Base-by-base conservation (phyloP, 2,797 vertebrate genomes). In the Remorina albescens region DNA sequence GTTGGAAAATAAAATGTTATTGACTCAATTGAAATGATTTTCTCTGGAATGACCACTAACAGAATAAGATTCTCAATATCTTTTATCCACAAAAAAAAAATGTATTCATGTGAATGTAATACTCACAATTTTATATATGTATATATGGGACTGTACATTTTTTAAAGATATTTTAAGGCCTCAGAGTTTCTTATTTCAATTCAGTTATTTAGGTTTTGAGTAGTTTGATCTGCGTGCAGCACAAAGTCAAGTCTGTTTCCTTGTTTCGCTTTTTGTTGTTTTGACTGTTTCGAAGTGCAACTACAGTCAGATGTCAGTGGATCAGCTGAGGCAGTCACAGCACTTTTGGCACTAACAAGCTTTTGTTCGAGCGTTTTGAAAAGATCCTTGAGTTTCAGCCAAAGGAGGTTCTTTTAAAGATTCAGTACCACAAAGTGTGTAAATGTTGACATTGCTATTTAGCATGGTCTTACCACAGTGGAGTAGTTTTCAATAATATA, bases 191-290 rank as follows among this genome's bases (percentile, higher is more conserved):
- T 67, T 60, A 47, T 42, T 51, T 8, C 34, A 32, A 2, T 16
- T 51, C 53, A 54, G 74, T 73, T 74, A 59, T 34, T 63, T 54
- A 56, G 39, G 42, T 11, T 50, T 37, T 71, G 56, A 59, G 21
- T 49, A 4, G 42, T 61, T 39, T 37, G 26, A 11, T 51, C 25
- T 34, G 16, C 5, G 34, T 16, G 13, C 12, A 25, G 11, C 49
- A 41, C 53, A 51, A 13, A 68, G n/a, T 49, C 32, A 5, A 26
- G 11, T 41, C 10, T 30, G 37, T 54, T 60, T 28, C 23, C 32
- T 54, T 19, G 30, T 28, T 9, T 28, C 36, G 41, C 15, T 32
- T 72, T 67, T 59, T 34, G 59, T 70, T 9, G 61, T 32, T 25
- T n/a, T 26, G 42, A 39, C 25, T 56, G 51, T 39, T 67, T 75